Base-by-base conservation (phyloP, 2,888 invertebrate species). In the Willowsia nigromaculata region DNA sequence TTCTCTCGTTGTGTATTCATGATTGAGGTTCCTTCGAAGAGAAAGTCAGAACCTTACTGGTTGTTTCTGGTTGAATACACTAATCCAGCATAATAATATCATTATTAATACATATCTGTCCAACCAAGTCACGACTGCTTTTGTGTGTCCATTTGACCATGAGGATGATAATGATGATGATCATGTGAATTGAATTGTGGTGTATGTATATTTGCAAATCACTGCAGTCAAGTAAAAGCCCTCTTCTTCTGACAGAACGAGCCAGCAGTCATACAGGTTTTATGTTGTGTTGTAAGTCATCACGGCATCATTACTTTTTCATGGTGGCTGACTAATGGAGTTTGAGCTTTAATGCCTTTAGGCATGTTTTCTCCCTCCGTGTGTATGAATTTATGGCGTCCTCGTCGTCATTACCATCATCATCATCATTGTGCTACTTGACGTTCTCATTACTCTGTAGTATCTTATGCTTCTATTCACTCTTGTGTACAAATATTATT, bases 251-350 rank as follows among this genome's bases (percentile, higher is more conserved):
- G 15, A 47, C 76, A 78, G n/a, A 27, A 18, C 53, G 53, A 33
- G 50, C 33, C 78, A 81, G 27, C 43, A 62, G 40, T 62, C 62
- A 82, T n/a, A n/a, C n/a, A 80, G 59, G 22, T 65, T 43, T n/a
- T n/a, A n/a, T n/a, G n/a, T n/a, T 27, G 47, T n/a, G 65, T 82
- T 27, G 43, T 27, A 65, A 82, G 47, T 43, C 82, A 65, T 82
- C 82, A 82, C 82, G 62, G 50, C 74, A 88, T 88, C 88, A 88
- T 82, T 81, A 88, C 83, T 88, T 82, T 83, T 83, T 83, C 83
- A 88, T 83, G 88, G 82, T 82, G 76, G 62, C 53, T 85, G 76
- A 85, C 76, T 85, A 80, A 80, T 80, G 80, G 80, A 80, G 80
- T 80, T 80, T 56, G 80, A 80, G 80, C 33, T 59, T 50, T 18